Conservation (phyloP, 2,113 vertebrate genomes). For the Pholis gunnellus region DNA sequence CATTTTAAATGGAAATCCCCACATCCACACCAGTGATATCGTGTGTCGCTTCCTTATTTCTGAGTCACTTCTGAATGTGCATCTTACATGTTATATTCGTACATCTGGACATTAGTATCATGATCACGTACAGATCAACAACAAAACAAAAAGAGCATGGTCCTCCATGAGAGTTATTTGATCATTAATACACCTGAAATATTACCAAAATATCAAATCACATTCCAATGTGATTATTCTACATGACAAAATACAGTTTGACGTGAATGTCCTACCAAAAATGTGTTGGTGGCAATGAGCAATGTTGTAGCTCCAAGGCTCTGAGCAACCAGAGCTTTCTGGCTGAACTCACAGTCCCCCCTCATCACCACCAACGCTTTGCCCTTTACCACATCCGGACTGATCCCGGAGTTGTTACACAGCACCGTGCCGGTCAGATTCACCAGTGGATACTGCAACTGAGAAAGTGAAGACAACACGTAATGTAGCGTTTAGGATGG, state of each 20-base stretch:
- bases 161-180: not conserved
- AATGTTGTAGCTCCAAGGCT: constrained; percentile 83
- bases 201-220: not conserved
- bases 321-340: constrained; percentile 90
- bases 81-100: not conserved
- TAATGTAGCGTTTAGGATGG: not conserved
- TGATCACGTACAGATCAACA: not conserved
- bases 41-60: constrained; percentile 27
- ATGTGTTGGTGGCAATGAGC: constrained; percentile 86
- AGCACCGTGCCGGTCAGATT: constrained; percentile 85
- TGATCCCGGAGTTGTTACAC: constrained; percentile 83
- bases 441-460: constrained; percentile 83
- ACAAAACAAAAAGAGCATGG: not conserved
- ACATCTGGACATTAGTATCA: not conserved
- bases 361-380: constrained; percentile 89
- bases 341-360: constrained; percentile 86
- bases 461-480: constrained; percentile 36
- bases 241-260: not conserved
- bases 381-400: constrained; percentile 75
- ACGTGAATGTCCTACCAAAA: constrained; percentile 82
- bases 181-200: not conserved
- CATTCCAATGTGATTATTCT: not conserved
- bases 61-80: not conserved
- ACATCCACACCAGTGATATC: not conserved
- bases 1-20: constrained; percentile 4